phyloP scores from a whole-genome alignment of 2,888 invertebrate genomes.

The Unio pictorum region DNA sequence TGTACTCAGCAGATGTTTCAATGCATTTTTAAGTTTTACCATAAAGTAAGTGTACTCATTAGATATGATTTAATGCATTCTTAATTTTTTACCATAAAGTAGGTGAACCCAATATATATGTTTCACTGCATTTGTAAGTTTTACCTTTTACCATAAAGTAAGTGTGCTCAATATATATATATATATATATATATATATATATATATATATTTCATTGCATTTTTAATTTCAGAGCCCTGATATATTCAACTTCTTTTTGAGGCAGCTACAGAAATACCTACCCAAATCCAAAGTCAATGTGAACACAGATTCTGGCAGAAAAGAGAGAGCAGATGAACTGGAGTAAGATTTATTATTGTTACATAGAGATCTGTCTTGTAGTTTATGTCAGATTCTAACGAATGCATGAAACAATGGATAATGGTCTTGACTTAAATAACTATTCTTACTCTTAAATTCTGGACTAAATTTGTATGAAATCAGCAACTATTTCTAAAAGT shows the following conservation, averaged over 20 bases:
- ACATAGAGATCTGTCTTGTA: background rate
- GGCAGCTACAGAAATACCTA: constrained; percentile 59
- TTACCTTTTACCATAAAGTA: too few relatives aligned
- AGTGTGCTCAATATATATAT: too few relatives aligned
- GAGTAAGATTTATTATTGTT: constrained; percentile 50
- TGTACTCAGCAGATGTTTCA: background rate
- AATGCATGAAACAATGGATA: background rate
- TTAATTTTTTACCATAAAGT: background rate
- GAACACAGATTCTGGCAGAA: constrained; percentile 43
- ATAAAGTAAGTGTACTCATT: too few relatives aligned
- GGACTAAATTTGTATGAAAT: too few relatives aligned
- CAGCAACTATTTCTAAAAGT: background rate
- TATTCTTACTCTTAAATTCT: too few relatives aligned
- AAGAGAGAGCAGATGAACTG: constrained; percentile 60
- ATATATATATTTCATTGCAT: background rate
- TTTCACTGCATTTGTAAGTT: too few relatives aligned
- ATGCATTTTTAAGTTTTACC: background rate
- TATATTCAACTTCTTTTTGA: constrained; percentile 61
- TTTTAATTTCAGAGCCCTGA: constrained; percentile 56
- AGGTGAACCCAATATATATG: too few relatives aligned
- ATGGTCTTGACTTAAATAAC: too few relatives aligned
- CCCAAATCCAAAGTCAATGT: constrained; percentile 50
- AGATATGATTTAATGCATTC: background rate
- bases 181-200: too few relatives aligned
- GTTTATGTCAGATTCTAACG: background rate